phyloP scores from a whole-genome alignment of 2,888 invertebrate genomes.

The Agonum fuliginosum region DNA sequence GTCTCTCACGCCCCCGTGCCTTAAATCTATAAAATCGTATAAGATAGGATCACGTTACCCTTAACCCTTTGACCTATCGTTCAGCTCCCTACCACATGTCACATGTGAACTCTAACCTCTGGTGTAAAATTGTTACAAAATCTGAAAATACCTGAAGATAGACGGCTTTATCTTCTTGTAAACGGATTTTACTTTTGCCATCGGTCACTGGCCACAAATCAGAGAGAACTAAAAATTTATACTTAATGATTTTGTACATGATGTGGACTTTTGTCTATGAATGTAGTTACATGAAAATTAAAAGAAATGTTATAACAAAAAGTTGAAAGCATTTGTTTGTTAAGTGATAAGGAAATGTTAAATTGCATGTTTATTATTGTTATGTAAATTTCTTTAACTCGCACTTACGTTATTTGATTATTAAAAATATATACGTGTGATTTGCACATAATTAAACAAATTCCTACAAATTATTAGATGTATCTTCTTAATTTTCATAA shows the following conservation, averaged over 20 bases:
- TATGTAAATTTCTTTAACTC: neutral
- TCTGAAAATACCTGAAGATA: slow-evolving; percentile 9
- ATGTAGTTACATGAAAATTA: too few species aligned
- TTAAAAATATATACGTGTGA: too few species aligned
- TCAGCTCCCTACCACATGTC: neutral
- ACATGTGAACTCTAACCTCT: neutral
- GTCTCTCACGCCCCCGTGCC: neutral
- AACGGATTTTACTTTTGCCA: neutral
- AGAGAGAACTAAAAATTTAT: too few species aligned
- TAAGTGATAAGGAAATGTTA: neutral
- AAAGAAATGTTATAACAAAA: too few species aligned
- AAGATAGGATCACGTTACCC: neutral
- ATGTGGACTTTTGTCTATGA: too few species aligned
- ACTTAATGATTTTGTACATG: too few species aligned
- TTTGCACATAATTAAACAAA: too few species aligned
- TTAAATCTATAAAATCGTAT: slow-evolving; percentile 9
- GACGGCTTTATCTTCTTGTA: neutral
- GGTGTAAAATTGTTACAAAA: neutral
- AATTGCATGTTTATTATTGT: neutral
- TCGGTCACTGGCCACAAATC: too few species aligned
- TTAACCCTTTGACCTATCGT: slow-evolving; percentile 4
- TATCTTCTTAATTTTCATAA: too few species aligned
- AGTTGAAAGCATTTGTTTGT: too few species aligned
- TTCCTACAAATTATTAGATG: too few species aligned
- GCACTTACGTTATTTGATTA: too few species aligned